Evolutionary conservation across 2,797 vertebrate species (phyloP).

Genomic region (Megalops cyprinoides): DNA sequence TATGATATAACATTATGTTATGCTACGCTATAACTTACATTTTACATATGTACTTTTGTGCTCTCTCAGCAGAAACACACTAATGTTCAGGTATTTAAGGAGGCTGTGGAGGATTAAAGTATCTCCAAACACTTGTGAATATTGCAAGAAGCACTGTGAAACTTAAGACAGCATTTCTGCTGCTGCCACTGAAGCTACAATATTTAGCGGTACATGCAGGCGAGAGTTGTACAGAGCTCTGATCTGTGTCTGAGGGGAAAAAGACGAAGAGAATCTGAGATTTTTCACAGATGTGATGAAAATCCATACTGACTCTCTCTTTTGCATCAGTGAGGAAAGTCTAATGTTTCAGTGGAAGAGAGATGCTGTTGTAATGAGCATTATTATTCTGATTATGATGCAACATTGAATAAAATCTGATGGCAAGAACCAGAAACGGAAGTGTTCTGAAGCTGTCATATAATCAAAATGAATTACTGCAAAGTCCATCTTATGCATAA

Average conservation of each 20-base stretch:
- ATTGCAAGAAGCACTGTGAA: background rate
- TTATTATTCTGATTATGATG: background rate
- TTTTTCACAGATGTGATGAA: background rate
- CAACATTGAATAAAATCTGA: background rate
- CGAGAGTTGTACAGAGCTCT: background rate
- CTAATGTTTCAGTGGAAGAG: background rate
- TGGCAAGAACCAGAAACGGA: background rate
- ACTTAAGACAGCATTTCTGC: background rate
- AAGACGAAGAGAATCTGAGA: background rate
- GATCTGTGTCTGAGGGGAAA: background rate
- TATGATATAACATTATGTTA: background rate
- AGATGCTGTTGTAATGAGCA: conserved; percentile 4
- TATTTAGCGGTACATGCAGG: background rate
- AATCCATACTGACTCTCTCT: conserved; percentile 1
- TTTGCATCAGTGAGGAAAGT: background rate
- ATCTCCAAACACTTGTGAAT: background rate
- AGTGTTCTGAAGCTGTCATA: background rate
- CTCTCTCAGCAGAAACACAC: background rate
- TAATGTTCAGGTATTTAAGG: background rate
- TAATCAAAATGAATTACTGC: background rate
- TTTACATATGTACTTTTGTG: background rate
- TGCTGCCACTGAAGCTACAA: background rate
- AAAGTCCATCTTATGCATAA: background rate
- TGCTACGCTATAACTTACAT: background rate
- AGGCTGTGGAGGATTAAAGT: background rate